Percentiles rank a stretch among this genome's conserved stretches.
Evolutionary conservation across 2,113 vertebrate species (phyloP).

Genomic region (Cololabis saira): DNA sequence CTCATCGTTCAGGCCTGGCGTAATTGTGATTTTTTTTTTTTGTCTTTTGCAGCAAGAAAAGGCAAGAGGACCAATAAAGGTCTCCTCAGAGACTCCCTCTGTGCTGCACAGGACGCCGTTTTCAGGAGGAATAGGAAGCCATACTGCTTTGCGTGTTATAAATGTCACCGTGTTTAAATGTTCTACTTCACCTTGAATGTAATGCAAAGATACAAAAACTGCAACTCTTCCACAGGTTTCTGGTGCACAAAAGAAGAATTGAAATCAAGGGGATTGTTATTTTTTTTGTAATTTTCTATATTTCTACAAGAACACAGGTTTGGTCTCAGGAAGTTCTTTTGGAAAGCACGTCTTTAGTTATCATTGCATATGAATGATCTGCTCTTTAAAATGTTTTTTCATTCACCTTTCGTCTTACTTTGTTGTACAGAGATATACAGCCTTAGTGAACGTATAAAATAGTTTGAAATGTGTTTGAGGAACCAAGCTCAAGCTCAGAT

Average conservation of each 20-base stretch:
- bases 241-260: conserved; percentile 34
- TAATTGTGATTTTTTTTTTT: conserved; percentile 32
- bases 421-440: too few species aligned
- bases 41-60: conserved; percentile 74
- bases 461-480: too few species aligned
- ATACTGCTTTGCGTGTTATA: conserved; percentile 72
- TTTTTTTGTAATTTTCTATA: conserved; percentile 81
- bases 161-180: conserved; percentile 40
- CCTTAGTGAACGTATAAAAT: too few species aligned
- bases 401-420: conserved; percentile 21
- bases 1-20: neutral
- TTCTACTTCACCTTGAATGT: conserved; percentile 49
- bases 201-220: conserved; percentile 51
- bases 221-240: conserved; percentile 62
- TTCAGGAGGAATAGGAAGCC: conserved; percentile 83
- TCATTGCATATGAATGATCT: conserved; percentile 45
- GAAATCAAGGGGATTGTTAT: conserved; percentile 23
- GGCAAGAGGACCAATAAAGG: conserved; percentile 77
- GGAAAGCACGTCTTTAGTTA: conserved; percentile 26
- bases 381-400: conserved; percentile 73
- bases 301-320: conserved; percentile 62
- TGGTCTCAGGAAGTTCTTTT: conserved; percentile 64
- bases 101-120: conserved; percentile 60
- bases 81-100: conserved; percentile 65
- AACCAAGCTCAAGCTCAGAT: too few species aligned